Base-by-base conservation (phyloP, 2,113 vertebrate genomes). In the Coptodon rendalli region DNA sequence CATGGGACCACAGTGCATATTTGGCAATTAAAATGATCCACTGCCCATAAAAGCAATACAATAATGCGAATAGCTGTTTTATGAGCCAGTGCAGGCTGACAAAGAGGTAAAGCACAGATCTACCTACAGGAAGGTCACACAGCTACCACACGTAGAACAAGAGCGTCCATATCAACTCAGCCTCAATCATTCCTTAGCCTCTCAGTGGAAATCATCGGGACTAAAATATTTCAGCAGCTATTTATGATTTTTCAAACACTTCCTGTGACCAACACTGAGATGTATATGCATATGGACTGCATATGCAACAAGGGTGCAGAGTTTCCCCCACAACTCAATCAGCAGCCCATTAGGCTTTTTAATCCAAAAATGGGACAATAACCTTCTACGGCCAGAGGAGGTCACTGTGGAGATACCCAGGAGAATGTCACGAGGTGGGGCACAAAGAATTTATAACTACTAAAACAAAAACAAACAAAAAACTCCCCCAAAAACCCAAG, bases 321-420 rank as follows among this genome's bases (percentile, higher is more conserved):
- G 16, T 45, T 48, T 43, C 17, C 12, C 34, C 24, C 9, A 11
- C 43, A 81, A 29, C 54, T 76, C 24, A 59, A 6, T 11, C 27
- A 73, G 63, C 57, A 86, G 43, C 34, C 34, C 45, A 80, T 78
- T 84, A 48, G 87, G 50, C 22, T 40, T 81, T 81, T 38, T 45
- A 90, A 59, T 56, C 48, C n/a, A 68, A 66, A 83, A 24, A 36
- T 17, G 4, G 80, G 61, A 91, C 91, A 93, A 87, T 95, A 90
- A 90, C 93, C 17, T 68, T n/a, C n/a, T 86, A 57, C 87, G 87
- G 73, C 95, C 95, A 96, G 94, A 89, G 91, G 95, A 94, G 95
- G 95, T 95, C 95, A 95, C 89, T 96, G 95, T 96, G 86, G 91
- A 92, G 90, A 94, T 91, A 83, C 92, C 90, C 88, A 81, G 85